Evolutionary conservation across 2,888 invertebrate species (phyloP).

Genomic region (Artemia sp.): DNA sequence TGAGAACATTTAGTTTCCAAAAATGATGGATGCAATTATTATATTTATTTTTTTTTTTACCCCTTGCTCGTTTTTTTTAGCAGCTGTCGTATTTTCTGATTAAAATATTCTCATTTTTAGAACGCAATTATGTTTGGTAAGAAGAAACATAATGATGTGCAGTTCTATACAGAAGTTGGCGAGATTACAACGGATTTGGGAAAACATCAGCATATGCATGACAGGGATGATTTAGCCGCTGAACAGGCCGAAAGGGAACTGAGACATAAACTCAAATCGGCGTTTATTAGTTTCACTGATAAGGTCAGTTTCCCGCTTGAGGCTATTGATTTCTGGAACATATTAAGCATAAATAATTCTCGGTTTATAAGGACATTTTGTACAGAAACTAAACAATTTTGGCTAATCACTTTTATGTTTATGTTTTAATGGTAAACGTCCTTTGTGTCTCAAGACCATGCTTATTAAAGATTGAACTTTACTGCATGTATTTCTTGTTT

Average conservation of each 20-base stretch:
- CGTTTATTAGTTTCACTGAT: slow-evolving; percentile 96
- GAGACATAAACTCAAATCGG: slow-evolving; percentile 85
- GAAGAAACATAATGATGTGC: slow-evolving; percentile 96
- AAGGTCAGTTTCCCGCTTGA: slow-evolving; percentile 41
- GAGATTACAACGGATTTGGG: slow-evolving; percentile 98
- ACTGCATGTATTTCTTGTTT: too few relatives aligned
- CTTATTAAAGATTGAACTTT: too few relatives aligned
- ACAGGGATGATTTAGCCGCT: slow-evolving; percentile 92
- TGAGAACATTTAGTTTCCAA: background rate
- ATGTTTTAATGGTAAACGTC: too few relatives aligned
- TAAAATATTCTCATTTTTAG: slow-evolving; percentile 31
- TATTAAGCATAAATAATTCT: too few relatives aligned
- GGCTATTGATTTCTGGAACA: too few relatives aligned
- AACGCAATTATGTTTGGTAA: slow-evolving; percentile 99
- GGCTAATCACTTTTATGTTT: too few relatives aligned
- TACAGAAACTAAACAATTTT: too few relatives aligned
- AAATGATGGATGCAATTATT: background rate
- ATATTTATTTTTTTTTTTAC: slow-evolving; percentile 15
- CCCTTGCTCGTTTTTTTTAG: background rate
- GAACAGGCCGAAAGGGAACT: slow-evolving; percentile 96
- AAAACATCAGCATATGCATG: slow-evolving; percentile 99
- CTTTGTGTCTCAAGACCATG: too few relatives aligned
- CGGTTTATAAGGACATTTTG: too few relatives aligned
- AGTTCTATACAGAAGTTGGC: slow-evolving; percentile 99
- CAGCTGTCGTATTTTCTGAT: slow-evolving; percentile 5